A percentile compares a stretch with the other conserved stretches of the same genome.
Evolutionary conservation across 2,888 invertebrate species (phyloP).

Genomic region (Tryphoninae sp.): DNA sequence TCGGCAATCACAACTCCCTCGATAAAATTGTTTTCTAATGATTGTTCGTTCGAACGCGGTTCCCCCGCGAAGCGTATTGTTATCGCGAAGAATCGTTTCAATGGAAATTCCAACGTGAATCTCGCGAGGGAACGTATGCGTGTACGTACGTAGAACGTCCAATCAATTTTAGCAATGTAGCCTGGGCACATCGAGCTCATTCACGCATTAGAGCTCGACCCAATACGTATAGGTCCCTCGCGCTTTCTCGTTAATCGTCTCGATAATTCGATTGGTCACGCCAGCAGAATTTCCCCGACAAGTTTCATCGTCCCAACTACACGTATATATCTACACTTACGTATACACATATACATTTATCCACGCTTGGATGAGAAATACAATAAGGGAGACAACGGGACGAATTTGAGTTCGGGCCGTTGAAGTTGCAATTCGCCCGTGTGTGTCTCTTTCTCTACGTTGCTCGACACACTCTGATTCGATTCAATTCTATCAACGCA

Average conservation of each 20-base stretch:
- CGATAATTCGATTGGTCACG: constrained; percentile 65
- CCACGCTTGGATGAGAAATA: constrained; percentile 32
- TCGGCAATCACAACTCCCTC: no score
- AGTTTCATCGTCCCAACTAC: constrained; percentile 39
- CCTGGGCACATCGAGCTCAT: constrained; percentile 31
- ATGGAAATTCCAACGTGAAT: constrained; percentile 32
- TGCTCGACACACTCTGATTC: constrained; percentile 61
- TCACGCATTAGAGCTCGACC: constrained; percentile 37
- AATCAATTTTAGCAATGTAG: constrained; percentile 44
- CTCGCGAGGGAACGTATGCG: background rate
- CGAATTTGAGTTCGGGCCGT: constrained; percentile 42
- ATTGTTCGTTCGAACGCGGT: no score
- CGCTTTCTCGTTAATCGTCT: constrained; percentile 61
- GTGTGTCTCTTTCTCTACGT: constrained; percentile 38
- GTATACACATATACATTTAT: constrained; percentile 10
- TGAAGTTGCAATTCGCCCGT: constrained; percentile 54
- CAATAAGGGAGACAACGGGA: constrained; percentile 45
- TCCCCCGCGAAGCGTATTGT: constrained; percentile 1
- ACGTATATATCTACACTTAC: background rate
- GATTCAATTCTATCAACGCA: constrained; percentile 63
- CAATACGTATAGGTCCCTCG: constrained; percentile 38
- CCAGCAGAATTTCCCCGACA: constrained; percentile 58
- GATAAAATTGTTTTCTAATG: no score
- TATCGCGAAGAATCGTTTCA: constrained; percentile 29
- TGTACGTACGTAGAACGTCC: constrained; percentile 25